A percentile compares a stretch with the other conserved stretches of the same genome.
phyloP scores from a whole-genome alignment of 2,113 vertebrate species.

The Dicentrarchus labrax region DNA sequence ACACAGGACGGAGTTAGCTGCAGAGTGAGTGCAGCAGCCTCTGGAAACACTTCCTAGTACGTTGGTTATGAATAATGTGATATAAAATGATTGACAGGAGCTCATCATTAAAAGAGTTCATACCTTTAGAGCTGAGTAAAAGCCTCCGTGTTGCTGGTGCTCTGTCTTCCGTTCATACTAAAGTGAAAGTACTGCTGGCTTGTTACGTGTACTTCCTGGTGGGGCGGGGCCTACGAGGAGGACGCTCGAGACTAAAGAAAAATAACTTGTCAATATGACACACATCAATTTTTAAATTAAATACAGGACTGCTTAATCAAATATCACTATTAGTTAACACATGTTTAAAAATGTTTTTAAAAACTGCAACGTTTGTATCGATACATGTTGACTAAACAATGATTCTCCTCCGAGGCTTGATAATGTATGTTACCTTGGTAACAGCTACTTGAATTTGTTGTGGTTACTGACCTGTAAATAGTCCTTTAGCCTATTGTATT shows the following conservation, averaged over 20 bases:
- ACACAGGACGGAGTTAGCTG: conserved; percentile 2
- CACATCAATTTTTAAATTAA: not conserved
- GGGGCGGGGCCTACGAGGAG: conserved; percentile 35
- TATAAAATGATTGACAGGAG: not conserved
- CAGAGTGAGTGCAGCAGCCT: not conserved
- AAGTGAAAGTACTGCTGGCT: conserved; percentile 45
- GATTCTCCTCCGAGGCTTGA: no score
- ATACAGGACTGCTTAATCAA: not conserved
- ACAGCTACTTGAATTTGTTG: no score
- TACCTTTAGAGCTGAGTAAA: not conserved
- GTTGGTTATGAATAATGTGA: not conserved
- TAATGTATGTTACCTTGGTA: no score
- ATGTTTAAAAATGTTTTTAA: not conserved
- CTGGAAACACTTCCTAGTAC: not conserved
- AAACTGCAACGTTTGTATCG: no score
- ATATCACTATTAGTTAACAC: not conserved
- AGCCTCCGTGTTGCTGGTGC: not conserved
- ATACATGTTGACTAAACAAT: no score
- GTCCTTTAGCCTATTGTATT: no score
- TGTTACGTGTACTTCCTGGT: conserved; percentile 42
- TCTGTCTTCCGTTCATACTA: not conserved
- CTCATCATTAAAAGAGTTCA: not conserved
- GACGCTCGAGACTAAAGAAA: no score
- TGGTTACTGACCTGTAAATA: no score
- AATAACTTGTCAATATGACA: not conserved